phyloP scores from a whole-genome alignment of 2,113 vertebrate genomes.

The Ciconia maguari region DNA sequence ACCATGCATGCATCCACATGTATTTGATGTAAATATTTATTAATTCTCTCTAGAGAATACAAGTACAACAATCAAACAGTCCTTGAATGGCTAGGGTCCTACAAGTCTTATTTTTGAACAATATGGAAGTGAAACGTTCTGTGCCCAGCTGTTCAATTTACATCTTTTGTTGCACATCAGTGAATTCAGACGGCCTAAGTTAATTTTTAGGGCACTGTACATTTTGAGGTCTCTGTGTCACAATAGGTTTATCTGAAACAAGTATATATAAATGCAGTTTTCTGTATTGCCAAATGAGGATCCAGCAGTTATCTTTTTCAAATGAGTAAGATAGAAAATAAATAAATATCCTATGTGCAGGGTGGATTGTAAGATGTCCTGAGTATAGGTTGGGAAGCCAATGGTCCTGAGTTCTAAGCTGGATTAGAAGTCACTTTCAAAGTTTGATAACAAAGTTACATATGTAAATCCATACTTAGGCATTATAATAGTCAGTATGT shows the following conservation, averaged over 20 bases:
- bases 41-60: not conserved
- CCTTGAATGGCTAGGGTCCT: not conserved
- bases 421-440: not conserved
- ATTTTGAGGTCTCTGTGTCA: not conserved
- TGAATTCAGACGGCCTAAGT: not conserved
- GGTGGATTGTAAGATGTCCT: not conserved
- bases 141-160: not conserved
- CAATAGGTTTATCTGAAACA: not conserved
- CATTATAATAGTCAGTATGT: not conserved
- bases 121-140: not conserved
- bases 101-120: not conserved
- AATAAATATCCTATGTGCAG: not conserved
- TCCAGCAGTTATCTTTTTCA: not conserved
- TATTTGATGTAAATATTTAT: not conserved
- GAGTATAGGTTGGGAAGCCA: not conserved
- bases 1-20: accelerated
- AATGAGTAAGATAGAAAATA: not conserved
- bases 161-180: not conserved
- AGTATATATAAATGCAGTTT: not conserved
- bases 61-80: not conserved
- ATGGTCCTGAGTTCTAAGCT: not conserved
- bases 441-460: not conserved
- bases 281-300: not conserved
- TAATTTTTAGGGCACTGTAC: not conserved
- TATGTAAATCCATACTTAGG: not conserved